Evolutionary conservation across 2,888 invertebrate genomes (phyloP), one percentile per base, ranked within the genome.

Genomic region (Chymomyza fuscimana): DNA sequence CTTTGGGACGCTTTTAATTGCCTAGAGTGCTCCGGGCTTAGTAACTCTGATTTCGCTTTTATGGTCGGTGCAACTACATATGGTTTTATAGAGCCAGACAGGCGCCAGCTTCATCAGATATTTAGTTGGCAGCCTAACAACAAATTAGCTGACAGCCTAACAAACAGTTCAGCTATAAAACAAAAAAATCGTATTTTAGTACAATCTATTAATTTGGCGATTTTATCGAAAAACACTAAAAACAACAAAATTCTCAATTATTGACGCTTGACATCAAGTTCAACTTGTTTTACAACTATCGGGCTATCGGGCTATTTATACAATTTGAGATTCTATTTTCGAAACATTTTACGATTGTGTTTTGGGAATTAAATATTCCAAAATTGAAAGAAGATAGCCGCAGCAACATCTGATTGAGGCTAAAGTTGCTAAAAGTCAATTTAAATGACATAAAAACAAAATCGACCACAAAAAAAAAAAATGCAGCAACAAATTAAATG

Each of bases 1-100:
- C 87, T 77, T 77, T 76, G 76, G 79, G 76, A 74, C 81, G 82
- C 82, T 79, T 76, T 46, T 79, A 87, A 86, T 87, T 85, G 87
- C 82, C 79, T 67, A 46, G 40, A 10, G 10, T 40, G 40, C 40
- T 40, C 5, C 40, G 10, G 3, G 10, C 32, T 40, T 40, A 9
- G 40, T 12, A 46, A 4, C 40, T 46, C 40, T 46, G 40, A 46
- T 46, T 46, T 46, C 2, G 72, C 83, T 69, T 77, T 79, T 80
- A 81, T 85, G 80, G 83, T 46, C 40, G 2, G 12, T 46, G 65
- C 82, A 82, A 76, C 62, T 68, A 68, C 62, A 67, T 51, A 73
- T 72, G 73, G 68, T 78, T 76, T 62, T 78, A 70, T 79, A 80
- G 77, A 81, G 78, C 69, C 76, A 64, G 65, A 56, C 69, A 70